Conservation (phyloP, 2,113 vertebrate genomes). For the Serinus canaria region DNA sequence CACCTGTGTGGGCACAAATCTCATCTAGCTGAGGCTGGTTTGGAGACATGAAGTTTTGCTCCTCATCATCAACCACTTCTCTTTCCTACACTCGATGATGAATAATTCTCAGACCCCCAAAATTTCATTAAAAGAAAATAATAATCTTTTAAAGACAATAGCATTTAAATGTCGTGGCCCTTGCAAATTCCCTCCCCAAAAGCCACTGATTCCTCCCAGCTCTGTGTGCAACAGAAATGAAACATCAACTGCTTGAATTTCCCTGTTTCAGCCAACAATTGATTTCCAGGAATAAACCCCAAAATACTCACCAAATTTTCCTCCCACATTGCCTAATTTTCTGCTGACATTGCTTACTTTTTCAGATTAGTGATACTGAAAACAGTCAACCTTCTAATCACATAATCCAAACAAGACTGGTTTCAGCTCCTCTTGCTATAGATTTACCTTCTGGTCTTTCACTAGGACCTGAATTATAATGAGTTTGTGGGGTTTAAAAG, state of each 20-base stretch:
- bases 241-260: background rate
- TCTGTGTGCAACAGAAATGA: background rate
- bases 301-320: background rate
- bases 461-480: background rate
- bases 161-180: background rate
- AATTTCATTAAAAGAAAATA: background rate
- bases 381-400: slow-evolving; percentile 39
- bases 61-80: background rate
- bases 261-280: background rate
- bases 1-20: background rate
- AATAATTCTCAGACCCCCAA: background rate
- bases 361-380: slow-evolving; percentile 14
- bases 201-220: background rate
- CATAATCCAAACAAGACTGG: slow-evolving; percentile 23
- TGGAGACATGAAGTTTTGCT: background rate
- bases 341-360: background rate
- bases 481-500: background rate
- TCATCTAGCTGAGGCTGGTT: background rate
- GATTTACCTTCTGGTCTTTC: background rate
- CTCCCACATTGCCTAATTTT: background rate
- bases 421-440: background rate
- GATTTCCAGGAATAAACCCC: slow-evolving; percentile 6
- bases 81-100: background rate
- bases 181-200: background rate
- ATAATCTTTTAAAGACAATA: background rate